Base-by-base conservation (phyloP, 2,797 vertebrate species). In the Semaprochilodus insignis region DNA sequence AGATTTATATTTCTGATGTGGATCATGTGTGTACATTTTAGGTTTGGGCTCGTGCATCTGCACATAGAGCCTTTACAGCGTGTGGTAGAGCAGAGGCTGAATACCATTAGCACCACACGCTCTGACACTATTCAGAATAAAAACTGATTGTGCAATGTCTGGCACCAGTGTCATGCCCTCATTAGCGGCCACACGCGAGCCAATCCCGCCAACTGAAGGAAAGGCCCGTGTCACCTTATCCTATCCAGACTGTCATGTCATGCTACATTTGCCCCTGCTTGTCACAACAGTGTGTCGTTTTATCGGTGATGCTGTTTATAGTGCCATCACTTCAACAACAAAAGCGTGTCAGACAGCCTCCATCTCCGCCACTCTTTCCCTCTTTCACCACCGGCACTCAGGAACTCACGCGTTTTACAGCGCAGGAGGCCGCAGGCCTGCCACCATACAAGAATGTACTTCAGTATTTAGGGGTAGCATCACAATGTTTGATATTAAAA, bases 101-200 rank as follows among this genome's bases (percentile, higher is more conserved):
- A 54, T 54, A 11, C 31, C 36, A 63, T 54, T 81, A 65, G 73
- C 74, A 75, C 23, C 14, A 82, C 48, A 25, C 40, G 40, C 62
- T 70, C 59, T 77, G 85, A 82, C 74, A 77, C 51, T 76, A 67
- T 25, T 73, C 36, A 59, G 25, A 65, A 71, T 82, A 78, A 81
- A 73, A 85, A 66, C 34, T 67, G 52, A 88, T 73, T 74, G 73
- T 79, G 85, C 71, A 71, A 57, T 36, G 66, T 60, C 17, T 62
- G 75, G 70, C 79, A 59, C 74, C 11, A 23, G 69, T 74, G 81
- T 78, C 67, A 8, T 85, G 81, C 51, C 80, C 87, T 88, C 81
- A 85, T 88, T 88, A 87, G 62, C 19, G 79, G 78, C 78, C 80
- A 86, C 78, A 85, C 81, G 77, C 55, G 74, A 86, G 77, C 31